A percentile compares a stretch with the other conserved stretches of the same genome.
phyloP scores from a whole-genome alignment of 1,140 invertebrate genomes.

The Pseudomyrmex sp. region DNA sequence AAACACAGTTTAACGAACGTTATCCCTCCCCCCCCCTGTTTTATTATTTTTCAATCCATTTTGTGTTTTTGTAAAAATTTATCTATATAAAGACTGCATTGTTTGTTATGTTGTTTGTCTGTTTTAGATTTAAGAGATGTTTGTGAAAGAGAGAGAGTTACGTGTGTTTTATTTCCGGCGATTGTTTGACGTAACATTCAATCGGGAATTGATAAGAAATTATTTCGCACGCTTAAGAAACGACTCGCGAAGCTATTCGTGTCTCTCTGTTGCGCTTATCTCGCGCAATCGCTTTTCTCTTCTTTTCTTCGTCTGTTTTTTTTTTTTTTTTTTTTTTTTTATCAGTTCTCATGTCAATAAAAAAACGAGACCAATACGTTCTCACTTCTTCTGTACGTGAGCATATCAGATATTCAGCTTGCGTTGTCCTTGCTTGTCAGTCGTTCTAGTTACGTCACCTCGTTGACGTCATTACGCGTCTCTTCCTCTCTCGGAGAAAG shows the following conservation, averaged over 20 bases:
- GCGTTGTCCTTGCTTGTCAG: constrained; percentile 51
- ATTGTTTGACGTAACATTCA: constrained; percentile 34
- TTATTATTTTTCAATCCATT: not conserved
- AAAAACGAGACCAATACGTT: constrained; percentile 35
- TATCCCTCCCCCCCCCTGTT: not conserved
- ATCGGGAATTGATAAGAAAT: constrained; percentile 30
- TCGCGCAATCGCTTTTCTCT: not conserved
- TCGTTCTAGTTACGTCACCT: constrained; percentile 55
- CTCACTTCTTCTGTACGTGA: constrained; percentile 56
- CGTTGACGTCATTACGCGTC: not conserved
- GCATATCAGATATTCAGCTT: constrained; percentile 60
- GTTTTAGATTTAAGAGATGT: too few species aligned
- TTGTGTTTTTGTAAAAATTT: not conserved
- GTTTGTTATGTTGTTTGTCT: too few species aligned
- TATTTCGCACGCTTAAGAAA: constrained; percentile 25
- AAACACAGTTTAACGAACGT: constrained; percentile 6
- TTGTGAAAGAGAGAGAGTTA: not conserved
- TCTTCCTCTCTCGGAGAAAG: too few species aligned
- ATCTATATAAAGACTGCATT: not conserved
- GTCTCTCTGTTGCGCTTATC: constrained; percentile 7
- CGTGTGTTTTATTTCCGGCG: not conserved
- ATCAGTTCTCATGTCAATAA: constrained; percentile 57
- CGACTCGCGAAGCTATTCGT: not conserved
- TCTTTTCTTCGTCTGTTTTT: constrained; percentile 1
- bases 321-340: not conserved